Conservation (phyloP, 1,140 invertebrate species). For the Caerostris extrusa region DNA sequence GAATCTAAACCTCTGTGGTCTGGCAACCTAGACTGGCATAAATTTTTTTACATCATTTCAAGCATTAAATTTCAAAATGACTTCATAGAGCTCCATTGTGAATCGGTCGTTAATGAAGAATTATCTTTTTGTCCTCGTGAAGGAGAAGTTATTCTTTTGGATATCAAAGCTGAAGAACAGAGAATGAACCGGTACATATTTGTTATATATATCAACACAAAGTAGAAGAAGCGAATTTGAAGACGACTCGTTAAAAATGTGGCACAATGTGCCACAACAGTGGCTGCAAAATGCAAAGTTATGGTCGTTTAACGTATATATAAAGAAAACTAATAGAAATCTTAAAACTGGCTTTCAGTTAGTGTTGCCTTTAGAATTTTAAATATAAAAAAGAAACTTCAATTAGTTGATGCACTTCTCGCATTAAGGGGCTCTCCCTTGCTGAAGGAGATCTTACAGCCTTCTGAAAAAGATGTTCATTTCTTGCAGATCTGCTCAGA, state of each 20-base stretch:
- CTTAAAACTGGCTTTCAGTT: not conserved
- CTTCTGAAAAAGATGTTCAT: not conserved
- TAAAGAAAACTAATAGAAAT: constrained; percentile 1
- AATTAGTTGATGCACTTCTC: constrained; percentile 7
- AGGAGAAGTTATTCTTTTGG: constrained; percentile 50
- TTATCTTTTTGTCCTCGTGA: not conserved
- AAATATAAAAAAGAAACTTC: constrained; percentile 26
- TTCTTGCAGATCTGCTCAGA: not conserved
- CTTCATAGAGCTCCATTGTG: constrained; percentile 78
- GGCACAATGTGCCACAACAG: not conserved
- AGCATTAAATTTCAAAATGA: not conserved
- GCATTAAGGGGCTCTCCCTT: constrained; percentile 14
- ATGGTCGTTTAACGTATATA: not conserved
- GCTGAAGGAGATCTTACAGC: not conserved
- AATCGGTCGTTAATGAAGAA: constrained; percentile 79
- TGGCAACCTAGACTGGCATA: not conserved
- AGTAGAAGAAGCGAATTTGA: not conserved
- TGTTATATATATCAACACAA: constrained; percentile 19
- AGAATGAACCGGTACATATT: not conserved
- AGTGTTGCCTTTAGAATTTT: constrained; percentile 16
- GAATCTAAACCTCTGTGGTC: not conserved
- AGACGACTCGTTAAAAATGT: not conserved
- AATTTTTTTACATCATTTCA: constrained; percentile 9
- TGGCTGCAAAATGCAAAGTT: constrained; percentile 14
- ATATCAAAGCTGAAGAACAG: not conserved